These are phyloP conservation scores for Tor tambroides DNA, from an alignment of 2,113 vertebrate species.

Conservation along the genomic window DNA sequence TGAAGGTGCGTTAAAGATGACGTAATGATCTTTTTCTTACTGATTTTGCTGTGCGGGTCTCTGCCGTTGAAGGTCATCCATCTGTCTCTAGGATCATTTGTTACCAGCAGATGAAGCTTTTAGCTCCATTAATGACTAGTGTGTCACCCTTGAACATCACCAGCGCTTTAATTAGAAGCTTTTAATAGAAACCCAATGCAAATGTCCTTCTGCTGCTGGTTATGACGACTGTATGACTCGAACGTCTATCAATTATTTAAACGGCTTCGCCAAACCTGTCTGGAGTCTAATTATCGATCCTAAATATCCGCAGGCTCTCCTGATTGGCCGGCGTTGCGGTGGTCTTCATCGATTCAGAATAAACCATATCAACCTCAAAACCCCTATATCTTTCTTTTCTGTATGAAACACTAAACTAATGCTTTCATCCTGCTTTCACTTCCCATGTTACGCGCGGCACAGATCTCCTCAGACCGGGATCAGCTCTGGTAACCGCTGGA, in stretches of 20 bases:
- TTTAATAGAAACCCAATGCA: slow-evolving; percentile 76
- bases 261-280: slow-evolving; percentile 74
- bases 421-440: slow-evolving; percentile 50
- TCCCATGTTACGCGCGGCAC: slow-evolving; percentile 53
- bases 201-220: slow-evolving; percentile 70
- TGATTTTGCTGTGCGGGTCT: not conserved
- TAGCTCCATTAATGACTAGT: slow-evolving; percentile 43
- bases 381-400: slow-evolving; percentile 44
- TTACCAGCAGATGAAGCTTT: slow-evolving; percentile 43
- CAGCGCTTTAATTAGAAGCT: slow-evolving; percentile 77
- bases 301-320: slow-evolving; percentile 56
- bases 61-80: not conserved
- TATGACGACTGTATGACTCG: slow-evolving; percentile 76
- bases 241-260: slow-evolving; percentile 78
- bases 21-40: not conserved
- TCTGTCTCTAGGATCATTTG: not conserved
- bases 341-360: slow-evolving; percentile 42
- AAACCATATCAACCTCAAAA: slow-evolving; percentile 57
- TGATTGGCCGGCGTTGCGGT: slow-evolving; percentile 28
- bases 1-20: not conserved
- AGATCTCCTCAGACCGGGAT: slow-evolving; percentile 78
- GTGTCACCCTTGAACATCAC: slow-evolving; percentile 70
- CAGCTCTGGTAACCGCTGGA: slow-evolving; percentile 75
- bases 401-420: slow-evolving; percentile 61
- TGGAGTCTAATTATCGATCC: slow-evolving; percentile 79